A percentile compares a stretch with the other conserved stretches of the same genome.
Conservation (phyloP, 2,888 invertebrate genomes). For the Zhengitettix transpicula region DNA sequence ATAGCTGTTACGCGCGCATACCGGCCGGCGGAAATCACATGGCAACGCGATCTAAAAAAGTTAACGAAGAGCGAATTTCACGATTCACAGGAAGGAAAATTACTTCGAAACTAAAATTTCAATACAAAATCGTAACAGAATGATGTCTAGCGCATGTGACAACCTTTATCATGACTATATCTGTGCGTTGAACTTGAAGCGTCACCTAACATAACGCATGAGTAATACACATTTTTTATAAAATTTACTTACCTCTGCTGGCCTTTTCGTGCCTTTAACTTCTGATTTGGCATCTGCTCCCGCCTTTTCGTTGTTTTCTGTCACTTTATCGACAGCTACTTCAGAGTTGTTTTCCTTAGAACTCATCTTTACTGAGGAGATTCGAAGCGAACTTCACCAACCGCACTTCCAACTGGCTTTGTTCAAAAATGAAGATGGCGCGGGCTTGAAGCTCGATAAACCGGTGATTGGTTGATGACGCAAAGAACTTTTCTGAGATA, state of each 20-base stretch:
- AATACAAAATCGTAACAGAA: no score
- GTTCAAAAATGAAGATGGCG: constrained; percentile 77
- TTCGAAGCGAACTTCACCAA: constrained; percentile 15
- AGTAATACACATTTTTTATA: not conserved
- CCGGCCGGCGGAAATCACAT: constrained; percentile 17
- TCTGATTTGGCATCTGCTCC: constrained; percentile 59
- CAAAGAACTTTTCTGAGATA: constrained; percentile 3
- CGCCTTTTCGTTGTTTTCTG: constrained; percentile 54
- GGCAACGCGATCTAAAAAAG: constrained; percentile 17
- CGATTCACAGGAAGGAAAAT: not conserved
- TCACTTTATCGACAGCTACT: constrained; percentile 69
- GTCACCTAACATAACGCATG: no score
- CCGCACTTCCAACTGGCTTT: constrained; percentile 37
- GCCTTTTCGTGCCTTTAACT: constrained; percentile 73
- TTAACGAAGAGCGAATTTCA: not conserved
- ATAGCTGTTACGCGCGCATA: no score
- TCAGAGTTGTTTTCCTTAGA: constrained; percentile 70
- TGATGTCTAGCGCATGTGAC: no score
- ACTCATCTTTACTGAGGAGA: constrained; percentile 38
- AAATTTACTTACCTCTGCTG: constrained; percentile 59
- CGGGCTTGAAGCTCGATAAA: constrained; percentile 23
- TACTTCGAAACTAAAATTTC: no score
- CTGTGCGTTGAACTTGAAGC: no score
- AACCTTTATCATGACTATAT: no score
- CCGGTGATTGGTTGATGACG: constrained; percentile 18